These are phyloP conservation scores for Calyptomena viridis DNA, from an alignment of 2,113 vertebrate species.

Conservation along the genomic window DNA sequence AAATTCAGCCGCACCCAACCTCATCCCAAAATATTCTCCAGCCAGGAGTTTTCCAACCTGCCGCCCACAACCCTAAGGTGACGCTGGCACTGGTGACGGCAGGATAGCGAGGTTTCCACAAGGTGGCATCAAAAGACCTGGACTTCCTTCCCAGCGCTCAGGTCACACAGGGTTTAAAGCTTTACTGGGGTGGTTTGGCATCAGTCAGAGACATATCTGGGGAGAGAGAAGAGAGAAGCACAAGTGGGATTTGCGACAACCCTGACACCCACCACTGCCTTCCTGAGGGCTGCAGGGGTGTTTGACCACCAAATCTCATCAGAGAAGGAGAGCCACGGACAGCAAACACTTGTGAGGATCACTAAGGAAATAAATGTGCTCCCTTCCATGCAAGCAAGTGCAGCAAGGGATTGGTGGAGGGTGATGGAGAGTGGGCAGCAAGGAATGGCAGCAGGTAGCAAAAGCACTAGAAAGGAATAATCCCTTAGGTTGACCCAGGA, in stretches of 20 bases:
- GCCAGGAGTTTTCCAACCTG: neutral
- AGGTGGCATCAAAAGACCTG: slow-evolving; percentile 49
- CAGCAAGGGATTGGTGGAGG: neutral
- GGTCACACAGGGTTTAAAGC: neutral
- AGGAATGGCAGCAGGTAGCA: neutral
- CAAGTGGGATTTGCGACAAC: neutral
- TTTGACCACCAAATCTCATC: neutral
- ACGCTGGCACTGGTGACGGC: neutral
- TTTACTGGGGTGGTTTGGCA: neutral
- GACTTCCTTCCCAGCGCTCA: neutral
- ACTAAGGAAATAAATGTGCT: accelerated
- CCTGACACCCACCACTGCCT: neutral
- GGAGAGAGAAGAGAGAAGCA: neutral
- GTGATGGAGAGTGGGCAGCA: neutral
- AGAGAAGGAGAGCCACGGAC: accelerated
- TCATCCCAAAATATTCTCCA: neutral
- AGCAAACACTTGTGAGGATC: neutral
- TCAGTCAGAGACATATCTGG: neutral
- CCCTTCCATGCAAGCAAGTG: neutral
- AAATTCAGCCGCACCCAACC: neutral
- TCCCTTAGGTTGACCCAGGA: too few relatives aligned
- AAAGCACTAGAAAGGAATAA: neutral
- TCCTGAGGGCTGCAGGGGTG: neutral
- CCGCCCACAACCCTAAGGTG: neutral
- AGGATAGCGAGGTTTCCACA: slow-evolving; percentile 24